These are phyloP conservation scores for Agapostemon virescens DNA, from an alignment of 2,888 invertebrate species.

Conservation along the genomic window DNA sequence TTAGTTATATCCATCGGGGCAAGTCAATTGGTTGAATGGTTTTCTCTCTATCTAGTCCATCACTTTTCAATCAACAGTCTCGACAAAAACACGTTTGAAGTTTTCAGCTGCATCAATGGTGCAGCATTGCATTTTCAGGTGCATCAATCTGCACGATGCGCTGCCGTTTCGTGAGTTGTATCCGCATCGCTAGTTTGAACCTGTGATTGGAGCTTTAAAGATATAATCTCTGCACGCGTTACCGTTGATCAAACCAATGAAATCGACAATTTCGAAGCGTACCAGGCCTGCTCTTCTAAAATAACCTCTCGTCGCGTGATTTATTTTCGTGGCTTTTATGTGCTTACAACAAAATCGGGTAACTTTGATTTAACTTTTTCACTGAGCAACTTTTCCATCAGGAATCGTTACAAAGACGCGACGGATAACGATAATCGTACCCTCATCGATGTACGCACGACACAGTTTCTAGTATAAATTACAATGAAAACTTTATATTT, in stretches of 20 bases:
- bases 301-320: neutral
- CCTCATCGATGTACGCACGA: too few species aligned
- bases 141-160: neutral
- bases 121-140: too few species aligned
- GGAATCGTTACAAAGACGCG: too few species aligned
- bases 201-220: neutral
- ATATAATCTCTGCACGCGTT: neutral
- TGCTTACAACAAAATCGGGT: neutral
- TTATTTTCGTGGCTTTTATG: neutral
- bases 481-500: too few species aligned
- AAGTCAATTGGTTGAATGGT: neutral
- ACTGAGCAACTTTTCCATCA: too few species aligned
- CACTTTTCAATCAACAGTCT: neutral
- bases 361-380: too few species aligned
- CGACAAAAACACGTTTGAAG: neutral
- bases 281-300: neutral
- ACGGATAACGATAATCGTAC: too few species aligned
- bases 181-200: neutral
- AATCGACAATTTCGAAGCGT: neutral
- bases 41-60: neutral
- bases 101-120: neutral
- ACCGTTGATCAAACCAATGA: neutral
- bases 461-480: too few species aligned
- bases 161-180: neutral
- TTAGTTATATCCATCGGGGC: neutral